phyloP scores from a whole-genome alignment of 2,888 invertebrate species.

The Invenusta paracnida region DNA sequence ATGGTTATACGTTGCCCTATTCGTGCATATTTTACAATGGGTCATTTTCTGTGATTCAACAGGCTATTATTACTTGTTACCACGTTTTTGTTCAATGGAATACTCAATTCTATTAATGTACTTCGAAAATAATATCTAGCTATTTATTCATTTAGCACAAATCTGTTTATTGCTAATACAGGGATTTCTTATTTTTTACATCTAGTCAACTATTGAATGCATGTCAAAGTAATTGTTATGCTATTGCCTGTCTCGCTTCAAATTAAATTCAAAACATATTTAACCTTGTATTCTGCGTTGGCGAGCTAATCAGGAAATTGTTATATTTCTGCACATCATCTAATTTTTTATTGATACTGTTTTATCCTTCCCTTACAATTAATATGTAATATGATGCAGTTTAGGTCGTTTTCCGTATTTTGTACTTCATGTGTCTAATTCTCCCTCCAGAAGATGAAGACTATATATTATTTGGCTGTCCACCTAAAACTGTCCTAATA shows the following conservation, averaged over 20 bases:
- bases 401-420: neutral
- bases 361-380: neutral
- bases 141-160: too few species aligned
- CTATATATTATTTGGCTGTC: neutral
- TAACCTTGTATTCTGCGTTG: neutral
- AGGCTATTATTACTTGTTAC: too few species aligned
- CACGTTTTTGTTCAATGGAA: neutral
- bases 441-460: neutral
- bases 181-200: too few species aligned
- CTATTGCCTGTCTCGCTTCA: neutral
- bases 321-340: neutral
- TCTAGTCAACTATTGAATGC: conserved; percentile 1
- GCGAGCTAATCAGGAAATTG: conserved; percentile 8
- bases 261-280: neutral
- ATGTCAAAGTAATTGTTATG: neutral
- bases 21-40: too few species aligned
- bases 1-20: too few species aligned
- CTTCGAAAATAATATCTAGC: too few species aligned
- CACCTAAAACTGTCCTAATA: too few species aligned
- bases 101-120: neutral
- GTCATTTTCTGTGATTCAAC: too few species aligned
- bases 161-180: too few species aligned
- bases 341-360: neutral
- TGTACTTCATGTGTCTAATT: neutral
- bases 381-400: too few species aligned